Percentiles rank a stretch among this genome's conserved stretches.
phyloP scores from a whole-genome alignment of 2,797 vertebrate genomes.

The Notamacropus eugenii region DNA sequence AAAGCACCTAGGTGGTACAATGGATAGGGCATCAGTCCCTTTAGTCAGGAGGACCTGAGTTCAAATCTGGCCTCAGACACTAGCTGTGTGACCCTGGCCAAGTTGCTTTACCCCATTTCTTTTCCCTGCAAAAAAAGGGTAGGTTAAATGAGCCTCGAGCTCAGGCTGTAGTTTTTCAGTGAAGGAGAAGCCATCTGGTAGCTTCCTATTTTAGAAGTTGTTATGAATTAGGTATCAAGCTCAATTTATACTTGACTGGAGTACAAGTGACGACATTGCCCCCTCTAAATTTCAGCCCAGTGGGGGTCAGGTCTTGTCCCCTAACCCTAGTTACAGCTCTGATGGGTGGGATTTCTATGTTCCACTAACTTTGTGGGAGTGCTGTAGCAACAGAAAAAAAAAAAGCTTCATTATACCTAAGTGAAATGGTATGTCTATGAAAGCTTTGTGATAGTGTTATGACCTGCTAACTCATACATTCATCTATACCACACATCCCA shows the following conservation, averaged over 20 bases:
- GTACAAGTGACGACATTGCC: background rate
- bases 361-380: background rate
- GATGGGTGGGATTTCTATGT: background rate
- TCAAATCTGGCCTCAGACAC: too few species aligned
- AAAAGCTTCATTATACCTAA: background rate
- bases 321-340: background rate
- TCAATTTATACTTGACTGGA: background rate
- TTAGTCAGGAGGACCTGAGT: background rate
- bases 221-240: background rate
- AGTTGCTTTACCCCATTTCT: background rate
- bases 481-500: background rate
- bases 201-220: background rate
- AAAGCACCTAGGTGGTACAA: background rate
- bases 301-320: background rate
- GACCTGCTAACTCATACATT: background rate
- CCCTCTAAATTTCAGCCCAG: background rate
- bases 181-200: background rate
- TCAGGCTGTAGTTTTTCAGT: background rate
- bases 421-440: background rate
- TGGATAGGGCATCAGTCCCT: background rate
- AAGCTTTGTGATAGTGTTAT: background rate
- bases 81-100: background rate
- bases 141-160: background rate
- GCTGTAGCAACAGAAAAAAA: background rate
- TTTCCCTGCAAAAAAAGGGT: background rate